A percentile compares a stretch with the other conserved stretches of the same genome.
phyloP scores from a whole-genome alignment of 37 sponge, comb jelly and placozoan genomes.

The Haliclona indistincta region DNA sequence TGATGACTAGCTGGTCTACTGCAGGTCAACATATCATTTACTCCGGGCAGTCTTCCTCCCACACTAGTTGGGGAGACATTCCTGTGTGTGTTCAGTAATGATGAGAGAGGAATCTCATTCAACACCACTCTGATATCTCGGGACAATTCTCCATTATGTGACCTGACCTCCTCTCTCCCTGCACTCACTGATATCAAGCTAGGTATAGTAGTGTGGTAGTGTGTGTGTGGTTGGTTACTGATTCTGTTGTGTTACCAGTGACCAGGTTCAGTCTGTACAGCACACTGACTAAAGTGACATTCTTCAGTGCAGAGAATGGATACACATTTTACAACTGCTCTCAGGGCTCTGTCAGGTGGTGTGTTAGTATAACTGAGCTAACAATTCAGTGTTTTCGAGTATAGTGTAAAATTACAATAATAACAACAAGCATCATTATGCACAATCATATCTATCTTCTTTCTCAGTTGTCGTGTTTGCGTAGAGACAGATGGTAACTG shows the following conservation, averaged over 20 bases:
- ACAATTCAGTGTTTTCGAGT: too few species aligned
- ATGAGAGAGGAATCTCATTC: background rate
- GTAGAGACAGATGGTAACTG: constrained; percentile 29
- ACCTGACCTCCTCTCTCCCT: constrained; percentile 19
- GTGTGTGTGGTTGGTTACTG: background rate
- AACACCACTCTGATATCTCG: too few species aligned
- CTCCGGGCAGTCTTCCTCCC: constrained; percentile 15
- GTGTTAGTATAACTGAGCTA: too few species aligned
- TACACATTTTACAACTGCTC: constrained; percentile 5
- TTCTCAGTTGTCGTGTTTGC: constrained; percentile 44
- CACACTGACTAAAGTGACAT: background rate
- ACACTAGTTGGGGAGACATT: constrained; percentile 10
- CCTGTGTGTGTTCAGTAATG: constrained; percentile 23
- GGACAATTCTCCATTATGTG: constrained; percentile 21
- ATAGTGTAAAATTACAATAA: too few species aligned
- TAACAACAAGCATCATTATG: too few species aligned
- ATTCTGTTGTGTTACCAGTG: background rate
- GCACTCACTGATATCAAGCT: background rate
- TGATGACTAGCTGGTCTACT: background rate
- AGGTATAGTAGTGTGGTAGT: background rate
- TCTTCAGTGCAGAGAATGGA: background rate
- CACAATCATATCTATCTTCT: too few species aligned
- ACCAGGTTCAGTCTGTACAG: background rate
- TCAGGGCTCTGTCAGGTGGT: too few species aligned
- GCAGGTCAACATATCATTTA: background rate